Base-by-base conservation (phyloP, 2,888 invertebrate species). In the Drosophila formosana region DNA sequence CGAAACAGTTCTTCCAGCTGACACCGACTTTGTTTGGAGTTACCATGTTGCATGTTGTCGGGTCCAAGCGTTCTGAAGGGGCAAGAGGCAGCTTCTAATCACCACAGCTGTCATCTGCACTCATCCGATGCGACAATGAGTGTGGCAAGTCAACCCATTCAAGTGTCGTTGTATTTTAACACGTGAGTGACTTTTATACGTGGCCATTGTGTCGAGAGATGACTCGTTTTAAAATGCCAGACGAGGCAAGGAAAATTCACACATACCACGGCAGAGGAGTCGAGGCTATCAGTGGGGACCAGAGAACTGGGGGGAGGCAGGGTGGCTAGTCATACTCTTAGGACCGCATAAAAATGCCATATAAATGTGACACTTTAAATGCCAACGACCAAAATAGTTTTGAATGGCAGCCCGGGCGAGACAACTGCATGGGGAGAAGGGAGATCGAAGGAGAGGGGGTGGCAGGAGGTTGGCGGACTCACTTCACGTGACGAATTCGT, bases 331-430 rank as follows among this genome's bases (percentile, higher is more conserved):
- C 58, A 60, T 66, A 60, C 73, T 77, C 69, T 41, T 55, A 72
- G 72, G 57, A 85, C 70, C 85, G 76, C 58, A 84, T 88, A 88
- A 84, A 84, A 88, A 79, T 86, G 72, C 88, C 88, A 88, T 86
- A 81, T 81, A 87, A 89, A 86, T 88, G 86, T 86, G 86, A 84
- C 89, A 88, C 84, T 86, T 87, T 79, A 86, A 89, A 86, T 89
- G 88, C 85, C 88, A 89, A 84, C 86, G 83, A 87, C 86, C 77
- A 82, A 86, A 86, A 88, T 88, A 88, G 84, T 86, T 82, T 72
- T 70, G 74, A 78, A 62, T 65, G 66, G 60, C 64, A 56, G 61
- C 9, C 63, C 63, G 66, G 26, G 61, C 53, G 53, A 13, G 34
- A 46, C 57, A 49, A 47, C 45, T 41, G 37, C 26, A 23, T 6